These are phyloP conservation scores for Eustalomyia histrio DNA, from an alignment of 2,888 invertebrate species.

Conservation along the genomic window DNA sequence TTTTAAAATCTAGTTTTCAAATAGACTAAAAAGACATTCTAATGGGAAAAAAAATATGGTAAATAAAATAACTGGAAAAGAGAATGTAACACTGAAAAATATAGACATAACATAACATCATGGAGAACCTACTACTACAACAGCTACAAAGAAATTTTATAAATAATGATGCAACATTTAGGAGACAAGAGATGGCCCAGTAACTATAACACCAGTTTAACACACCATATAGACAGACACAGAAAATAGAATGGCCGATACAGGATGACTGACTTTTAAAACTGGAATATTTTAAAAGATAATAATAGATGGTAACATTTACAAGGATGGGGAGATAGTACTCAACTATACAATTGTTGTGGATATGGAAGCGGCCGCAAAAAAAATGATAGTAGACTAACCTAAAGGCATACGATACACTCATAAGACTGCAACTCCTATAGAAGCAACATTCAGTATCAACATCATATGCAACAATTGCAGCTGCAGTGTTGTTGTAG, in stretches of 20 bases:
- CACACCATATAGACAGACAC: neutral
- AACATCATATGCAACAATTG: neutral
- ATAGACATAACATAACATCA: conserved; percentile 43
- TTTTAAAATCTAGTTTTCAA: neutral
- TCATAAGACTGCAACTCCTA: conserved; percentile 13
- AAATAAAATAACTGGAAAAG: conserved; percentile 49
- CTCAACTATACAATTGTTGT: neutral
- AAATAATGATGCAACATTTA: conserved; percentile 62
- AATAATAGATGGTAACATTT: neutral
- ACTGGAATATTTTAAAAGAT: conserved; percentile 43
- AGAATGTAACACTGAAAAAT: conserved; percentile 44
- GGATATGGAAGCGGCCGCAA: too few species aligned
- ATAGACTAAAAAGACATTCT: neutral
- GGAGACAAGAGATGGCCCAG: conserved; percentile 53
- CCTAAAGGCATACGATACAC: conserved; percentile 54
- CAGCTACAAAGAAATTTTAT: conserved; percentile 48
- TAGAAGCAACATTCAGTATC: neutral
- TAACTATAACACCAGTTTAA: conserved; percentile 50
- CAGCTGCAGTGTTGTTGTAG: conserved; percentile 30
- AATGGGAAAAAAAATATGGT: neutral
- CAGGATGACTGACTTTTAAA: conserved; percentile 58
- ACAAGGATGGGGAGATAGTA: conserved; percentile 6
- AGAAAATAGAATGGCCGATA: conserved; percentile 48
- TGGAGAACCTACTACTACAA: neutral
- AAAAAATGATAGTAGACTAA: conserved; percentile 35